Evolutionary conservation across 2,888 invertebrate species (phyloP).

Genomic region (Callinectes sapidus): DNA sequence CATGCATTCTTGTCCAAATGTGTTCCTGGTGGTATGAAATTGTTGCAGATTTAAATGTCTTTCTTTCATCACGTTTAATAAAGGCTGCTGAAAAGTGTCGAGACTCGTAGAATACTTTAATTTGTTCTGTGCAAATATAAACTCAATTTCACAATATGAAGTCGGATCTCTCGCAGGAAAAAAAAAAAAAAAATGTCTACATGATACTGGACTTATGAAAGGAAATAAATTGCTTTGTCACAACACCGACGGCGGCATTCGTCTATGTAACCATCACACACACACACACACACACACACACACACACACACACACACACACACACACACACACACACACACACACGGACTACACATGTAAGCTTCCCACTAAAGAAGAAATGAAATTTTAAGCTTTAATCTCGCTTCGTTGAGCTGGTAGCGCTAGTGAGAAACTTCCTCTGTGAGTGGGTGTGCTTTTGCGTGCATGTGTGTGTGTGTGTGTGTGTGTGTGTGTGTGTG

Average conservation of each 20-base stretch:
- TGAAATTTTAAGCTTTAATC: too few species aligned
- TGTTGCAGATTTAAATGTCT: slow-evolving; percentile 3
- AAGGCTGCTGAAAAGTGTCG: neutral
- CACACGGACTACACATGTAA: too few species aligned
- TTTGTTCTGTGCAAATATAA: neutral
- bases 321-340: too few species aligned
- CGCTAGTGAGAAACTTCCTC: too few species aligned
- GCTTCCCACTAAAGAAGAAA: too few species aligned
- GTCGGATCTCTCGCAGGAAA: neutral
- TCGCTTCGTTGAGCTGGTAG: too few species aligned
- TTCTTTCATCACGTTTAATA: slow-evolving; percentile 25
- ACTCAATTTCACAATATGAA: neutral
- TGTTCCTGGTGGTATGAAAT: neutral
- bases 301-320: too few species aligned
- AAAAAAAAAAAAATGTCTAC: neutral
- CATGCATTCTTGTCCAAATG: neutral
- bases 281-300: neutral
- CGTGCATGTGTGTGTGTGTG: too few species aligned
- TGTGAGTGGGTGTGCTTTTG: too few species aligned
- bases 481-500: too few species aligned
- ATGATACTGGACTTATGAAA: neutral
- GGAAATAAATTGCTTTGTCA: neutral
- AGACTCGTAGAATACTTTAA: neutral
- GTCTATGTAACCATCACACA: neutral
- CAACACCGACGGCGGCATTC: neutral